These are phyloP conservation scores for Peromyscus melanophrys DNA, from an alignment of 2,797 vertebrate species.

Conservation along the genomic window DNA sequence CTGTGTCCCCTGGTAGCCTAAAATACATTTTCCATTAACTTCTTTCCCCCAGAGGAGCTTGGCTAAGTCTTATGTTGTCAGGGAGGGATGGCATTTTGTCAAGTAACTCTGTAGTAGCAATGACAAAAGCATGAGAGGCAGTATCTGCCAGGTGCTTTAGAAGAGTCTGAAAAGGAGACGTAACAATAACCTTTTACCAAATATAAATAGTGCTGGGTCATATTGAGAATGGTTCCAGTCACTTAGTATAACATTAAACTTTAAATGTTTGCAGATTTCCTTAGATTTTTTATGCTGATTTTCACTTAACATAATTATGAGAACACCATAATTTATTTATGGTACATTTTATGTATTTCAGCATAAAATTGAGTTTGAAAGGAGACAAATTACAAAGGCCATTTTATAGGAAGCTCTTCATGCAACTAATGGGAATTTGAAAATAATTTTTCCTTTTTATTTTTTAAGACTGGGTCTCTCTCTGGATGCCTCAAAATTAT, in stretches of 20 bases:
- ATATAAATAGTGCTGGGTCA: neutral
- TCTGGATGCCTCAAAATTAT: neutral
- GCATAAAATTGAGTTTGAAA: neutral
- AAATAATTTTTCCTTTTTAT: neutral
- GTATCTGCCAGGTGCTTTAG: neutral
- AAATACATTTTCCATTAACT: accelerated
- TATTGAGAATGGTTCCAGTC: neutral
- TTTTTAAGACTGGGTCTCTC: neutral
- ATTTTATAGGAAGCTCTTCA: neutral
- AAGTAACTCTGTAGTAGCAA: neutral
- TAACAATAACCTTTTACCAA: neutral
- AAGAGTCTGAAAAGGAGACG: neutral
- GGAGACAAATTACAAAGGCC: neutral
- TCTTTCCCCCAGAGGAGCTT: neutral
- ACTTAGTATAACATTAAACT: neutral
- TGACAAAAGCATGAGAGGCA: neutral
- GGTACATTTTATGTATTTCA: neutral
- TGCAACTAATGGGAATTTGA: neutral
- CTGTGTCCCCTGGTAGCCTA: neutral
- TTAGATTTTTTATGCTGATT: neutral
- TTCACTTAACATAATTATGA: neutral
- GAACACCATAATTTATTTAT: neutral
- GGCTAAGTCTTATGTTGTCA: neutral
- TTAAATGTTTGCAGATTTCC: neutral
- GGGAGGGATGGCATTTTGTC: neutral